These are phyloP conservation scores for Cnemophilus loriae DNA, from an alignment of 2,113 vertebrate genomes.

Conservation along the genomic window DNA sequence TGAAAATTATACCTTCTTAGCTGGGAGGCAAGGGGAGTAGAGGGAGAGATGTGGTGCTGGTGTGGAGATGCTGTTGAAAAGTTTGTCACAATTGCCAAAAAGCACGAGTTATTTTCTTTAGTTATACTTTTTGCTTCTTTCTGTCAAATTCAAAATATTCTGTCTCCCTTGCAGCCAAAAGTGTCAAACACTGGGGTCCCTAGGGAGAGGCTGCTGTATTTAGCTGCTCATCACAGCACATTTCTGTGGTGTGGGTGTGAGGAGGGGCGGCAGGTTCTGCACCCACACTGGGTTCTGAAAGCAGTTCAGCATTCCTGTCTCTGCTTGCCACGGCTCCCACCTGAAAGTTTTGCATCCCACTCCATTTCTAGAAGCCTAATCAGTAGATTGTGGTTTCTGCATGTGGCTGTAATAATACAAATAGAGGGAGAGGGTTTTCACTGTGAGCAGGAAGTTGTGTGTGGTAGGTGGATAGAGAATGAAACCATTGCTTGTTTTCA, in stretches of 20 bases:
- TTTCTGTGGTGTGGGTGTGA: neutral
- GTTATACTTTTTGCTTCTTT: neutral
- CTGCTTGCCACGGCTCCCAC: neutral
- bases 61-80: slow-evolving; percentile 5
- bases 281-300: neutral
- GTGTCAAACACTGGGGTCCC: neutral
- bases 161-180: neutral
- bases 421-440: neutral
- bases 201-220: neutral
- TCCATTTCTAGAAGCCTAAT: neutral
- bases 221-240: neutral
- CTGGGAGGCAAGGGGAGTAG: neutral
- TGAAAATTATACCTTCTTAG: neutral
- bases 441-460: neutral
- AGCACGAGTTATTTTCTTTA: neutral
- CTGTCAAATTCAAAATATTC: neutral
- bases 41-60: neutral
- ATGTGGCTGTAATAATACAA: neutral
- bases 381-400: neutral
- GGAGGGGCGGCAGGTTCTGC: neutral
- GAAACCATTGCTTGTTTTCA: neutral
- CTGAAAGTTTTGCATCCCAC: neutral
- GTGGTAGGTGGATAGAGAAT: neutral
- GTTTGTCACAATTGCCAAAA: neutral
- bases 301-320: neutral